Evolutionary conservation across 2,888 invertebrate species (phyloP).

Genomic region (Mythimna loreyi): DNA sequence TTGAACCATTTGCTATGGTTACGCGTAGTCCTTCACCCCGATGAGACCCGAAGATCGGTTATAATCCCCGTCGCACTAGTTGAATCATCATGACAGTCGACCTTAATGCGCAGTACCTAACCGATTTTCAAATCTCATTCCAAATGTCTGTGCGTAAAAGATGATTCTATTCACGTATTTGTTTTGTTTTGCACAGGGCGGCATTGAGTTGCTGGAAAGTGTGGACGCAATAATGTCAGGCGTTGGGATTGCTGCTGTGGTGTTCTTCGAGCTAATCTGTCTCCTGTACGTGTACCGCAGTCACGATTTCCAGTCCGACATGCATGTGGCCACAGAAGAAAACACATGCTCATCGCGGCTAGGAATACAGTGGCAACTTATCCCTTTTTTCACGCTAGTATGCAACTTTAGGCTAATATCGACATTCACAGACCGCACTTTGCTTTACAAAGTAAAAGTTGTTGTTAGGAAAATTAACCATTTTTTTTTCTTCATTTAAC

Average conservation of each 20-base stretch:
- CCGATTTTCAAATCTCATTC: too few species aligned
- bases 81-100: too few species aligned
- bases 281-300: conserved; percentile 81
- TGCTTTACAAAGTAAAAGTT: neutral
- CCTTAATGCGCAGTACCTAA: too few species aligned
- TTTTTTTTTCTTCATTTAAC: too few species aligned
- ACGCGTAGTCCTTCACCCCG: too few species aligned
- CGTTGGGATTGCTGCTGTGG: conserved; percentile 75
- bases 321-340: conserved; percentile 83
- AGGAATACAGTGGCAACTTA: conserved; percentile 77
- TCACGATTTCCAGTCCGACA: conserved; percentile 82
- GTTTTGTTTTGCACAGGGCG: conserved; percentile 72
- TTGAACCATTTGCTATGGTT: too few species aligned
- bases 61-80: too few species aligned
- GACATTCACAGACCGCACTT: conserved; percentile 7
- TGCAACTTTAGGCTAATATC: conserved; percentile 42
- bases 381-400: conserved; percentile 80
- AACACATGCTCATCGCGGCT: conserved; percentile 80
- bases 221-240: conserved; percentile 79
- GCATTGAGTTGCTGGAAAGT: conserved; percentile 80
- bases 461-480: too few species aligned
- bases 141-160: too few species aligned
- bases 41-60: too few species aligned
- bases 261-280: conserved; percentile 77
- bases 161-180: neutral